phyloP scores from a whole-genome alignment of 1,140 invertebrate species.

The Hycleus cichorii region DNA sequence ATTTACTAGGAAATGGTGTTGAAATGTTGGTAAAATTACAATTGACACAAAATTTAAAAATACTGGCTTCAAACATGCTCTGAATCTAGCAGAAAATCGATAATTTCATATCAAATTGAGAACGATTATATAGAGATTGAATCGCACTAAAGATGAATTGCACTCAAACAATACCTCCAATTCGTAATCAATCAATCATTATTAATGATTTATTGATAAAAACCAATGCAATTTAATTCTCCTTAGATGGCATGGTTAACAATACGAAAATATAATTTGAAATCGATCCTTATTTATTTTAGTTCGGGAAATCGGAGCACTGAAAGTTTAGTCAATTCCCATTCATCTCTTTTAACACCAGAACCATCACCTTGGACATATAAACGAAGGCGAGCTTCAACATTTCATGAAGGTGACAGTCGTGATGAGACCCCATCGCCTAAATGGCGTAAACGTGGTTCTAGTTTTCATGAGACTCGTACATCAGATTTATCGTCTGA shows the following conservation, averaged over 20 bases:
- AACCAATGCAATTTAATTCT: neutral
- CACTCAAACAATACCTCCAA: too few relatives aligned
- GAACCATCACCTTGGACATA: constrained; percentile 28
- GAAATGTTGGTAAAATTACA: too few relatives aligned
- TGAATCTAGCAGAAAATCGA: too few relatives aligned
- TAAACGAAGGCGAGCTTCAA: constrained; percentile 45
- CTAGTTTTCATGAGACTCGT: constrained; percentile 44
- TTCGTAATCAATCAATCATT: too few relatives aligned
- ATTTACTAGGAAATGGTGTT: too few relatives aligned
- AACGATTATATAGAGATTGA: too few relatives aligned
- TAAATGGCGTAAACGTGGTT: constrained; percentile 40
- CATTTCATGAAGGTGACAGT: constrained; percentile 45
- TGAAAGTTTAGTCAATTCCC: constrained; percentile 30
- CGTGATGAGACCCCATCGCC: constrained; percentile 37
- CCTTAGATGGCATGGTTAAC: neutral
- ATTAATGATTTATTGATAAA: too few relatives aligned
- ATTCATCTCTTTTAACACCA: constrained; percentile 26
- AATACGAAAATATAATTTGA: neutral
- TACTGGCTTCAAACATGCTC: too few relatives aligned
- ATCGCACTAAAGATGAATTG: too few relatives aligned
- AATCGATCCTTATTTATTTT: constrained; percentile 4
- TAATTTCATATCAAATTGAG: too few relatives aligned
- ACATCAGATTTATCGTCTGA: constrained; percentile 3
- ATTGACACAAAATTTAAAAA: too few relatives aligned
- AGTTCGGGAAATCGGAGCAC: constrained; percentile 28